These are phyloP conservation scores for Chymomyza costata DNA, from an alignment of 1,140 invertebrate genomes.

Conservation along the genomic window DNA sequence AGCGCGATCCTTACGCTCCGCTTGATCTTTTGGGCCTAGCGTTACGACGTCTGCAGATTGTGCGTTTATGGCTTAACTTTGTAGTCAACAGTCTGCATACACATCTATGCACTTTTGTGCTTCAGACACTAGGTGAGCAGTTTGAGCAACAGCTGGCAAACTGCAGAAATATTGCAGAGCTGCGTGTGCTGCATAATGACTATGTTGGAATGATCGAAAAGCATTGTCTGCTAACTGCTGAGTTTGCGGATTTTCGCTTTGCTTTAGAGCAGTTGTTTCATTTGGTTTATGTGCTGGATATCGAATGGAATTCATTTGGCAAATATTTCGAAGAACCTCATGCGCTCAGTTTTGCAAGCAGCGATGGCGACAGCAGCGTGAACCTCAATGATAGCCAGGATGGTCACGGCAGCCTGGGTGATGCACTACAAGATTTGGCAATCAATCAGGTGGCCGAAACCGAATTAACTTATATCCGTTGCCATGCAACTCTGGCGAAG, in stretches of 20 bases:
- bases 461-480: conserved; percentile 62
- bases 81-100: conserved; percentile 53
- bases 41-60: conserved; percentile 61
- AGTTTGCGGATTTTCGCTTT: conserved; percentile 29
- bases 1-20: conserved; percentile 25
- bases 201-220: conserved; percentile 37
- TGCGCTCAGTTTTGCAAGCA: conserved; percentile 33
- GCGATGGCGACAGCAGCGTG: conserved; percentile 4
- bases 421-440: conserved; percentile 44
- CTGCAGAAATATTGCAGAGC: conserved; percentile 38
- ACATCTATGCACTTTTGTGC: conserved; percentile 54
- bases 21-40: conserved; percentile 53
- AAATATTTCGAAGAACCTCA: conserved; percentile 34
- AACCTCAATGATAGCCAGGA: background rate
- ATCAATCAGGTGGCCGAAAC: conserved; percentile 54
- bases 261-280: conserved; percentile 59
- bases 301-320: conserved; percentile 46
- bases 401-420: conserved; percentile 4
- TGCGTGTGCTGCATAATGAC: conserved; percentile 44
- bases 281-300: conserved; percentile 44
- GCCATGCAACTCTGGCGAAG: conserved; percentile 55
- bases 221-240: conserved; percentile 49
- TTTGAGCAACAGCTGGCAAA: conserved; percentile 40
- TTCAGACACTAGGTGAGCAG: conserved; percentile 42
- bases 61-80: conserved; percentile 71